These are phyloP conservation scores for Eulithis prunata DNA, from an alignment of 2,888 invertebrate genomes.

Conservation along the genomic window DNA sequence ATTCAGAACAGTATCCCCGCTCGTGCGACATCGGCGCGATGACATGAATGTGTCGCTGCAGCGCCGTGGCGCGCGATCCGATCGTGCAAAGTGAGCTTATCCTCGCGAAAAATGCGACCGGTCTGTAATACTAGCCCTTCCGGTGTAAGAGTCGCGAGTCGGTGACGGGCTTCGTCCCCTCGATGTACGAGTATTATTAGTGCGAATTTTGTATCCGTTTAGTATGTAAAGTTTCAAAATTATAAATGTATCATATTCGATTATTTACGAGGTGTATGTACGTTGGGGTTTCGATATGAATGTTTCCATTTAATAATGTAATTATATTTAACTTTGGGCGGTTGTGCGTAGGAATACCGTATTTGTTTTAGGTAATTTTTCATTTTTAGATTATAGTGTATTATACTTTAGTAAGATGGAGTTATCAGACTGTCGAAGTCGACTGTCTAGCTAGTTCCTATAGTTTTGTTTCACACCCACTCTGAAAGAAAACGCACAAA, in stretches of 20 bases:
- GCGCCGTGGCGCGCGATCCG: neutral
- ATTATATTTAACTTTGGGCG: conserved; percentile 68
- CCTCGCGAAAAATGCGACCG: neutral
- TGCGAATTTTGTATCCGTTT: conserved; percentile 80
- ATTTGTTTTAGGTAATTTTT: conserved; percentile 42
- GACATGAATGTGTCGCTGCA: neutral
- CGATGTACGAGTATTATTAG: conserved; percentile 79
- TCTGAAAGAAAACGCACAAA: conserved; percentile 59
- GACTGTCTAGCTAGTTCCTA: conserved; percentile 58
- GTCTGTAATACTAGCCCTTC: neutral
- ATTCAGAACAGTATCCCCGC: too few species aligned
- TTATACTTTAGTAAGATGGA: conserved; percentile 28
- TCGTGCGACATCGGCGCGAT: too few species aligned
- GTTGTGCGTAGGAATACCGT: conserved; percentile 70
- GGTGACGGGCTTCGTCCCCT: conserved; percentile 41
- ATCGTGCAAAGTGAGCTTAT: too few species aligned
- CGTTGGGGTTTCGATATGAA: conserved; percentile 60
- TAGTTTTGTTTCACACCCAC: conserved; percentile 47
- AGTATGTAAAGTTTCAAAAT: conserved; percentile 78
- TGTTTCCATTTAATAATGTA: conserved; percentile 64
- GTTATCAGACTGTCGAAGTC: conserved; percentile 40
- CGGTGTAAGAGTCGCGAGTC: conserved; percentile 9
- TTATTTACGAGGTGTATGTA: conserved; percentile 50
- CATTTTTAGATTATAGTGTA: conserved; percentile 40
- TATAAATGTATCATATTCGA: conserved; percentile 75